Evolutionary conservation across 2,888 invertebrate genomes (phyloP).

Genomic region (Sympetrum striolatum): DNA sequence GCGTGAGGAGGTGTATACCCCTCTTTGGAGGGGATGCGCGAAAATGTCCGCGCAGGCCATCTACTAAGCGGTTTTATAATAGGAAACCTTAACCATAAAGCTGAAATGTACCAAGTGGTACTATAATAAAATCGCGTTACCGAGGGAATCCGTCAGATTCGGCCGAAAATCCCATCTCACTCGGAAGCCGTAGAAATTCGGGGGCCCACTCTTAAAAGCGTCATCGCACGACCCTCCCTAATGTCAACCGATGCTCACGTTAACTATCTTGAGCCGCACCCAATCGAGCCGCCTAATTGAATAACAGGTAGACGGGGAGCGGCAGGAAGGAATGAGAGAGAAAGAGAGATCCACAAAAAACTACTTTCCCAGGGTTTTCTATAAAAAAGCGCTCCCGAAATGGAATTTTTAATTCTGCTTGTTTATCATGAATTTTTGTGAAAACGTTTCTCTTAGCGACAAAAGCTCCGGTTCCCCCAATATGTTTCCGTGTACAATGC

Average conservation of each 20-base stretch:
- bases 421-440: slow-evolving; percentile 39
- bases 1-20: too few relatives aligned
- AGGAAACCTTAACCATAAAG: too few relatives aligned
- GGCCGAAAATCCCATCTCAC: too few relatives aligned
- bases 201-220: background rate
- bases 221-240: background rate
- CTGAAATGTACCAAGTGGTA: too few relatives aligned
- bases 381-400: background rate
- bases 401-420: slow-evolving; percentile 40
- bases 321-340: background rate
- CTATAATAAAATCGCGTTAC: too few relatives aligned
- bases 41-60: too few relatives aligned
- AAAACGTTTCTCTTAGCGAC: slow-evolving; percentile 12
- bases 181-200: too few relatives aligned
- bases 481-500: background rate
- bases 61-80: too few relatives aligned
- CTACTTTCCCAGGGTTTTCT: background rate
- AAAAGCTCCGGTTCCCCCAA: slow-evolving; percentile 3
- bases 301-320: background rate
- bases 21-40: too few relatives aligned
- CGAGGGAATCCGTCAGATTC: too few relatives aligned
- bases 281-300: background rate
- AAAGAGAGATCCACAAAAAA: background rate
- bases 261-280: background rate
- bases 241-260: background rate